A percentile compares a stretch with the other conserved stretches of the same genome.
phyloP scores from a whole-genome alignment of 2,888 invertebrate genomes.

The Machimus rusticus region DNA sequence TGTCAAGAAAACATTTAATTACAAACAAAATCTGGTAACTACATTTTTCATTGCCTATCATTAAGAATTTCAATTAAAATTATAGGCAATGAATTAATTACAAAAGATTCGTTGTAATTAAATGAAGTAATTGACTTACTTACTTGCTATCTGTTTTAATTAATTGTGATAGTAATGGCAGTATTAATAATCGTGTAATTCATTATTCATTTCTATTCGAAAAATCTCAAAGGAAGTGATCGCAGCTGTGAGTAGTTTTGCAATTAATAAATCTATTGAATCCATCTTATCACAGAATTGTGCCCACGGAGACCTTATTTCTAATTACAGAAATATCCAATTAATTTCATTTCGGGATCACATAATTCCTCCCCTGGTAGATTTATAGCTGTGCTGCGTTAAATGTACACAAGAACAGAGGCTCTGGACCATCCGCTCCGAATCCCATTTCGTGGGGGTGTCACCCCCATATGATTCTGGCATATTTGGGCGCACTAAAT shows the following conservation, averaged over 20 bases:
- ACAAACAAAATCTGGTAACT: too few relatives aligned
- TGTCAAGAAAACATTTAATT: too few relatives aligned
- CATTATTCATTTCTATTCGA: background rate
- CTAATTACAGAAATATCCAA: slow-evolving; percentile 21
- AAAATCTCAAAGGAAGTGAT: background rate
- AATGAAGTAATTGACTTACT: too few relatives aligned
- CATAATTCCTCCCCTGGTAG: slow-evolving; percentile 29
- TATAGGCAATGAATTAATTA: too few relatives aligned
- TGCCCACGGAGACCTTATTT: background rate
- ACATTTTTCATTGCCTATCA: too few relatives aligned
- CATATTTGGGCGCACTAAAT: slow-evolving; percentile 25
- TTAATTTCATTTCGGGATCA: background rate
- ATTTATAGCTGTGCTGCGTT: slow-evolving; percentile 42
- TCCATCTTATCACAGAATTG: background rate
- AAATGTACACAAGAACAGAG: background rate
- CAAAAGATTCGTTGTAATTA: too few relatives aligned
- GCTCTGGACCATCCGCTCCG: background rate
- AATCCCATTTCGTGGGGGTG: slow-evolving; percentile 1
- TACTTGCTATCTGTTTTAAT: too few relatives aligned
- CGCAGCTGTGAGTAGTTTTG: background rate
- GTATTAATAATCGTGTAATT: too few relatives aligned
- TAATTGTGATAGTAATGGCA: too few relatives aligned
- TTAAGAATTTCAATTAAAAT: too few relatives aligned
- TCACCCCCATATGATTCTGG: slow-evolving; percentile 1
- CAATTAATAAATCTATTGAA: background rate